A percentile compares a stretch with the other conserved stretches of the same genome.
Conservation (phyloP, 2,888 invertebrate genomes). For the Mythimna vitellina region DNA sequence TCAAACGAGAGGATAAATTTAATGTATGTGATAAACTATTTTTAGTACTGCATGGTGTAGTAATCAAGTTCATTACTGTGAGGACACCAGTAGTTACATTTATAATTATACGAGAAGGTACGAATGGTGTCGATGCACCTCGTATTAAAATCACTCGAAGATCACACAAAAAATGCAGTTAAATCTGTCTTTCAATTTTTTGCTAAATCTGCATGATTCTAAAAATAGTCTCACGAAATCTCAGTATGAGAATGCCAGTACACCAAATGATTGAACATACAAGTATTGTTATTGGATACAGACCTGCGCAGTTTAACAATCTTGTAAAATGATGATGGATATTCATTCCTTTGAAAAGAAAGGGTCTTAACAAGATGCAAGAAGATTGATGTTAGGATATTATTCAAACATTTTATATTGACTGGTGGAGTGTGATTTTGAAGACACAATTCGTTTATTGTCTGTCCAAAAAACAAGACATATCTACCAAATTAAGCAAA, state of each 20-base stretch:
- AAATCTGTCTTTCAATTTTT: constrained; percentile 1
- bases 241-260: background rate
- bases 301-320: background rate
- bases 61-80: too few relatives aligned
- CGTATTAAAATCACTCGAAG: constrained; percentile 13
- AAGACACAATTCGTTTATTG: constrained; percentile 12
- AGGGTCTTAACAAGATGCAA: background rate
- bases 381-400: background rate
- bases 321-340: constrained; percentile 9
- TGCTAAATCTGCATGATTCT: background rate
- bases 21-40: too few relatives aligned
- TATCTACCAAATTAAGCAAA: too few relatives aligned
- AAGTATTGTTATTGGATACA: background rate
- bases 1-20: background rate
- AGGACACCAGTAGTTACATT: background rate
- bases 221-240: constrained; percentile 17
- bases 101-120: background rate
- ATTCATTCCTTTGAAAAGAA: constrained; percentile 1
- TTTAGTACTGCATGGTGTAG: too few relatives aligned
- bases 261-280: constrained; percentile 5
- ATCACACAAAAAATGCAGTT: constrained; percentile 22
- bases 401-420: background rate
- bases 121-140: constrained; percentile 8
- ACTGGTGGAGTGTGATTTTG: background rate
- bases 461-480: background rate